Evolutionary conservation across 2,113 vertebrate genomes (phyloP), one percentile per base, ranked within the genome.

Genomic region (Zosterops japonicus): DNA sequence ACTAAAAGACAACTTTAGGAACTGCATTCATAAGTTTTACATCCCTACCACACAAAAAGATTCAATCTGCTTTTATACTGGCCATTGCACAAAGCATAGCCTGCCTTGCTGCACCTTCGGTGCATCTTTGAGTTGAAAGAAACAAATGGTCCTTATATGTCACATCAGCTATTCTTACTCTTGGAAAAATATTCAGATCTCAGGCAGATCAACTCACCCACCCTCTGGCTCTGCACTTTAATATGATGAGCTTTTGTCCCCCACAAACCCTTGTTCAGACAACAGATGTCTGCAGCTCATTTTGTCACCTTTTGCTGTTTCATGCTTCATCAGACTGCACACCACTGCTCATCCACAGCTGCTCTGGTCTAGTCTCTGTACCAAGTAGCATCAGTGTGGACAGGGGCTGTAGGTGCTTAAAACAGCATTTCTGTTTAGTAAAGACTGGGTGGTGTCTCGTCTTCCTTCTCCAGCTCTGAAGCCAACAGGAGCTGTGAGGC

Each of bases 321-420:
- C 6, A 0, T 14, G 3, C 42, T 49, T 65, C 55, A 65, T 71
- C 75, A 65, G 42, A 25, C 23, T 19, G 6, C 21, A 33, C 44
- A 70, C 5, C 36, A 28, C 42, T n/a, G 41, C n/a, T 56, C 47
- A 14, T 60, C 28, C 60, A 31, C 8, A 2, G 15, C 52, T 27
- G 15, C 28, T 87, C 74, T 36, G 10, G 60, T 72, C 25, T 67
- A 31, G 13, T 7, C 19, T 36, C 21, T 3, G 16, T 49, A 41
- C 42, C 24, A 42, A 2, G 10, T 1, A 59, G 20, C 29, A 42
- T n/a, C 70, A 50, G 83, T 0, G 0, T 7, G n/a, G 22, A 35
- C 29, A 56, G 31, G 20, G 17, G n/a, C 57, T 88, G 49, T 22
- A 39, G 31, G 6, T 46, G 20, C 41, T 57, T 72, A 27, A 59